These are phyloP conservation scores for Agraylea sexmaculata DNA, from an alignment of 1,140 invertebrate species.

Conservation along the genomic window DNA sequence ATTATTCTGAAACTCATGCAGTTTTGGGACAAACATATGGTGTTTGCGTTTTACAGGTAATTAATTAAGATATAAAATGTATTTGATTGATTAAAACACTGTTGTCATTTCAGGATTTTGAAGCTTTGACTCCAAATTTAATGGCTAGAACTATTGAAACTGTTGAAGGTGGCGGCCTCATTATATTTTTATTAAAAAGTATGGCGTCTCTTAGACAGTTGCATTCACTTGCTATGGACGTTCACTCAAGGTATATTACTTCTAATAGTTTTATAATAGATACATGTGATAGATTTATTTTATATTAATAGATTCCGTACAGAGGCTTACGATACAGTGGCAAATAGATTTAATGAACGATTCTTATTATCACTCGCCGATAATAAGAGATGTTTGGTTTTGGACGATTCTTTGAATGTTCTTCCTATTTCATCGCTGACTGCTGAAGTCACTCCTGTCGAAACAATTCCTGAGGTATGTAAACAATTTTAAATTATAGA, in stretches of 20 bases:
- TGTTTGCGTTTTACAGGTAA: constrained; percentile 88
- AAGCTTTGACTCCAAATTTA: constrained; percentile 97
- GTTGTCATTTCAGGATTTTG: constrained; percentile 73
- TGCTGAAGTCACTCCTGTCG: constrained; percentile 61
- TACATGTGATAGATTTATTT: neutral
- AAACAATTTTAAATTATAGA: constrained; percentile 11
- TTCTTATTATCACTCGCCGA: constrained; percentile 86
- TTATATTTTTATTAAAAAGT: constrained; percentile 78
- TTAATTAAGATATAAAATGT: neutral
- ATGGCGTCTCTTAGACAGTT: constrained; percentile 87
- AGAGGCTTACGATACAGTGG: constrained; percentile 85
- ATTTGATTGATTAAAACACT: neutral
- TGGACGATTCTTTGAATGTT: constrained; percentile 88
- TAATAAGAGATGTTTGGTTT: constrained; percentile 79
- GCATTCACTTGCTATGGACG: constrained; percentile 97
- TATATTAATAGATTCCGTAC: constrained; percentile 55
- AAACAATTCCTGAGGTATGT: constrained; percentile 39
- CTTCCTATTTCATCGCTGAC: constrained; percentile 87
- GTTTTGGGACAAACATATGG: constrained; percentile 97
- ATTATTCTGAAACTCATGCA: constrained; percentile 96
- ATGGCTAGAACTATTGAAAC: constrained; percentile 96
- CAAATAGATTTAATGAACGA: constrained; percentile 92
- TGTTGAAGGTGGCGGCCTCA: constrained; percentile 92
- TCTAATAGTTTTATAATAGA: neutral
- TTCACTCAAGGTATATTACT: constrained; percentile 71